These are phyloP conservation scores for Polydrusus pterygomalis DNA, from an alignment of 2,888 invertebrate genomes.

Conservation along the genomic window DNA sequence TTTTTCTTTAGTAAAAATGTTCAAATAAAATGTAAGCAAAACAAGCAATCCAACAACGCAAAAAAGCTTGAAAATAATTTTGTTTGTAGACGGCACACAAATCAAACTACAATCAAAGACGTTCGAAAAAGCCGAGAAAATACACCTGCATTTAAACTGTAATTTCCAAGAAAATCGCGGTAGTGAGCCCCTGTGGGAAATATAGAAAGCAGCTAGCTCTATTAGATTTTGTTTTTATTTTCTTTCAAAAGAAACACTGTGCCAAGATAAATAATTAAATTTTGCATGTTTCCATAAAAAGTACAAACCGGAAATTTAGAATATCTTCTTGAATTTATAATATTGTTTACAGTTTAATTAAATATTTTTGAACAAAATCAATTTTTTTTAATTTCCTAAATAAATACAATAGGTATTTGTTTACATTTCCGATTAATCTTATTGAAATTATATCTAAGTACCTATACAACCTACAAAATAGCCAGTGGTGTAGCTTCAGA, in stretches of 20 bases:
- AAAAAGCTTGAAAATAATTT: background rate
- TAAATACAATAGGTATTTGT: too few species aligned
- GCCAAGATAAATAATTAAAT: background rate
- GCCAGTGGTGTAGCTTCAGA: too few species aligned
- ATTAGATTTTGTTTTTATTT: constrained; percentile 24
- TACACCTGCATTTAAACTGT: constrained; percentile 7
- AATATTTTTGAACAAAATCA: too few species aligned
- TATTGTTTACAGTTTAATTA: too few species aligned
- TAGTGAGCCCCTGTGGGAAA: constrained; percentile 11
- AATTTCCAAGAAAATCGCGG: constrained; percentile 12
- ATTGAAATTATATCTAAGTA: too few species aligned
- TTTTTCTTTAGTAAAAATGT: too few species aligned
- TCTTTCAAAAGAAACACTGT: background rate
- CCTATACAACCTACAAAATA: too few species aligned
- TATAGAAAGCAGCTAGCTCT: constrained; percentile 10
- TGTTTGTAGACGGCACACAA: background rate
- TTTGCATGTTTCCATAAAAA: background rate
- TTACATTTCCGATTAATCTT: too few species aligned
- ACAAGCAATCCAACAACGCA: background rate
- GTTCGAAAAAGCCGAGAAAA: background rate
- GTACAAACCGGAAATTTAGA: too few species aligned
- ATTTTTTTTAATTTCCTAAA: too few species aligned
- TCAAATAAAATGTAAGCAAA: background rate
- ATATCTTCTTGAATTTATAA: too few species aligned
- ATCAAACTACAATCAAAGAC: constrained; percentile 7